A percentile compares a stretch with the other conserved stretches of the same genome.
These are phyloP conservation scores for Trachurus trachurus DNA, from an alignment of 2,797 vertebrate genomes.

Conservation along the genomic window DNA sequence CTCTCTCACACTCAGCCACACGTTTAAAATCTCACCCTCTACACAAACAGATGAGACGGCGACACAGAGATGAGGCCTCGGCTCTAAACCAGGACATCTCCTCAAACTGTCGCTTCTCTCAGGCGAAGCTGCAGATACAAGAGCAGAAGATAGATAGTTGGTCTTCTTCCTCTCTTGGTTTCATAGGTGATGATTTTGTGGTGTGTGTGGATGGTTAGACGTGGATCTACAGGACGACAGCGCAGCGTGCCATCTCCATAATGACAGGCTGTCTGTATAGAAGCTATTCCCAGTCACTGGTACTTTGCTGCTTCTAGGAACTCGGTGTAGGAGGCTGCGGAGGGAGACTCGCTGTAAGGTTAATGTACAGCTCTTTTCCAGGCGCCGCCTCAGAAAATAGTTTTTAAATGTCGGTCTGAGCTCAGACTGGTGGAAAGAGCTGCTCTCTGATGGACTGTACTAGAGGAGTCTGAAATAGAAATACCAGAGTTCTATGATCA, in stretches of 20 bases:
- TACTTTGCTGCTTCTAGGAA: conserved; percentile 73
- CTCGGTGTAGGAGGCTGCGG: conserved; percentile 56
- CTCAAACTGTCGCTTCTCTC: conserved; percentile 45
- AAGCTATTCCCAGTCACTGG: conserved; percentile 79
- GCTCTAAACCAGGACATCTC: conserved; percentile 28
- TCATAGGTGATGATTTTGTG: conserved; percentile 73
- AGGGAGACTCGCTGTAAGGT: conserved; percentile 51
- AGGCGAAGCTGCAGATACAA: conserved; percentile 51
- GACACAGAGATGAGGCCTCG: conserved; percentile 25
- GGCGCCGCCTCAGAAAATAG: conserved; percentile 27
- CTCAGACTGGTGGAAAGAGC: background rate
- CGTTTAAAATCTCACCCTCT: background rate
- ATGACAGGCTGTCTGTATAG: conserved; percentile 76
- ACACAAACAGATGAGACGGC: background rate
- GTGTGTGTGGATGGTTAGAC: conserved; percentile 33
- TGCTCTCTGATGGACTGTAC: background rate
- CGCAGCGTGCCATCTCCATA: conserved; percentile 67
- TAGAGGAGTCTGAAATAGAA: no score
- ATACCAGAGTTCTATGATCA: background rate
- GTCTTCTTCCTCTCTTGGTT: conserved; percentile 24
- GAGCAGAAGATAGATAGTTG: conserved; percentile 5
- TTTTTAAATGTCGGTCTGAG: conserved; percentile 4
- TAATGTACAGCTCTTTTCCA: conserved; percentile 64
- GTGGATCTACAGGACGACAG: conserved; percentile 54
- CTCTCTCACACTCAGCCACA: no score